Percentiles rank a stretch among this genome's conserved stretches.
Conservation (phyloP, 2,113 vertebrate species). For the Conger conger region DNA sequence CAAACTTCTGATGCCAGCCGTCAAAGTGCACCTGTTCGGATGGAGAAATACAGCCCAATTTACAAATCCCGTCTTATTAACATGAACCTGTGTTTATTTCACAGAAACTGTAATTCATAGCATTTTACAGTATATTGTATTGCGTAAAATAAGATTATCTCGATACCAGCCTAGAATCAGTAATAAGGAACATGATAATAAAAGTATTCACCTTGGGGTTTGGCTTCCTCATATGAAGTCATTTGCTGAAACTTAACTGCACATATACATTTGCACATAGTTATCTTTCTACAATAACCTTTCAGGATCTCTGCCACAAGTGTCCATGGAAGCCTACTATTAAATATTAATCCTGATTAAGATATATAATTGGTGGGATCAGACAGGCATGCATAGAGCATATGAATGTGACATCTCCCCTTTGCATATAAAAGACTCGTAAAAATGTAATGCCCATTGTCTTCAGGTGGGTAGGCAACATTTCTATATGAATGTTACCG, state of each 20-base stretch:
- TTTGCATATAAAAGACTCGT: not conserved
- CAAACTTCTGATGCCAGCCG: constrained; percentile 71
- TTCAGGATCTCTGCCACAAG: not conserved
- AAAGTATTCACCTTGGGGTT: not conserved
- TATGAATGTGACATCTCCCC: not conserved
- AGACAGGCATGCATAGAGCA: not conserved
- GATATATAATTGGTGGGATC: not conserved
- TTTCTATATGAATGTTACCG: not conserved
- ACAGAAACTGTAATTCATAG: not conserved
- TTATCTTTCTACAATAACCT: not conserved
- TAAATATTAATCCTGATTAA: constrained; percentile 21
- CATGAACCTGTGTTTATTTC: not conserved
- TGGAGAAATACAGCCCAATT: not conserved
- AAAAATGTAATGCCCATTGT: not conserved
- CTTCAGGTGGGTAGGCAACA: not conserved
- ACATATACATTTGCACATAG: not conserved
- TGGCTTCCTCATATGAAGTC: not conserved
- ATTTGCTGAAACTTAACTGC: not conserved
- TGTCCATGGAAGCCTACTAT: not conserved
- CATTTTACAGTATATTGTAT: not conserved
- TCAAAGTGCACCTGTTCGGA: constrained; percentile 65
- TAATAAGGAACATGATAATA: not conserved
- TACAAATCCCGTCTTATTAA: not conserved
- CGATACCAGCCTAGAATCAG: not conserved
- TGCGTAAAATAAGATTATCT: not conserved